Evolutionary conservation across 53 echinoderm and acorn worm species (phyloP).

Genomic region (Mesocentrotus franciscanus): DNA sequence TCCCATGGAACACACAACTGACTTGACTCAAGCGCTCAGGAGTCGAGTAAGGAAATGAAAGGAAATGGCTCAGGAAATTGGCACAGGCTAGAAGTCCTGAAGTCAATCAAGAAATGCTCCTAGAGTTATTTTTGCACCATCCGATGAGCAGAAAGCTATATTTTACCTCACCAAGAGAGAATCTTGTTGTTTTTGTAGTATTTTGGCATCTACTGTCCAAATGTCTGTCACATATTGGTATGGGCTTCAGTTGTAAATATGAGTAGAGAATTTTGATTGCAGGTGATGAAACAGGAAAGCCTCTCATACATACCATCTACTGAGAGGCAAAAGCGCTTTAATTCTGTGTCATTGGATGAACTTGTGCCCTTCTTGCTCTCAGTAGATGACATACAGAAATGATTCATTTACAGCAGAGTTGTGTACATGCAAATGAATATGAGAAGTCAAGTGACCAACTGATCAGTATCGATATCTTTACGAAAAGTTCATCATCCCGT

Average conservation of each 20-base stretch:
- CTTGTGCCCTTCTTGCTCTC: not conserved
- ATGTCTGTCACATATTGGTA: not conserved
- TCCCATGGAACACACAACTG: not conserved
- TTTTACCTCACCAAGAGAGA: not conserved
- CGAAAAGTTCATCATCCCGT: not conserved
- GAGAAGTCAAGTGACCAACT: not conserved
- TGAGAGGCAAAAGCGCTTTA: not conserved
- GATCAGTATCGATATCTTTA: not conserved
- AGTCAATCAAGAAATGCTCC: constrained; percentile 54
- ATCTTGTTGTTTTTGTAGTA: not conserved
- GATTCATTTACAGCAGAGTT: not conserved
- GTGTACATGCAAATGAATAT: not conserved
- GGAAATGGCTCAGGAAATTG: constrained; percentile 66
- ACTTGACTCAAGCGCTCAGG: constrained; percentile 27
- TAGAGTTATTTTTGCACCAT: constrained; percentile 53
- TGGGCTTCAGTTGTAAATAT: not conserved
- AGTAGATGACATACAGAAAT: not conserved
- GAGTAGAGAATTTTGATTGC: not conserved
- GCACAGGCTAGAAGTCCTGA: constrained; percentile 38
- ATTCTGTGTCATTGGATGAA: not conserved
- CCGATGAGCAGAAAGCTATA: constrained; percentile 29
- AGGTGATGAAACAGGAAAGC: not conserved
- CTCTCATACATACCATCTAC: not conserved
- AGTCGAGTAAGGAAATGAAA: constrained; percentile 59
- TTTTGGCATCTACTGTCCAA: constrained; percentile 11